Percentiles rank a stretch among this genome's conserved stretches.
phyloP scores from a whole-genome alignment of 2,888 invertebrate species.

The Lepetodrilus schrolli region DNA sequence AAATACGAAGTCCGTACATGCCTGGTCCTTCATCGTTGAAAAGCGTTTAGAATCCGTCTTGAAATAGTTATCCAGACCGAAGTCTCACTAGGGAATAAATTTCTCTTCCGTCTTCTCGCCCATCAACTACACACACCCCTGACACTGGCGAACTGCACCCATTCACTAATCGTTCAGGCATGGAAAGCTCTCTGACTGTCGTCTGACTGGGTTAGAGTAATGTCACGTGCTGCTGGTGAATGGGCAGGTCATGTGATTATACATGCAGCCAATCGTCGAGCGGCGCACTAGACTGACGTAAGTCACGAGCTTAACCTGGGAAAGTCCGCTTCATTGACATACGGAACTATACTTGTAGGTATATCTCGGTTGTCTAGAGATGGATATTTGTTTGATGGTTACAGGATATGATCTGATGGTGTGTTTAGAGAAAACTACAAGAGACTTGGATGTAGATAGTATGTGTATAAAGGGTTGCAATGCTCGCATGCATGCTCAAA shows the following conservation, averaged over 20 bases:
- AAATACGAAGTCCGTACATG: slow-evolving; percentile 48
- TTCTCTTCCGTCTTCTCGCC: neutral
- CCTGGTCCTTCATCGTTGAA: slow-evolving; percentile 46
- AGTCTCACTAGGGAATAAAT: neutral
- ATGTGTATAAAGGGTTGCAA: too few species aligned
- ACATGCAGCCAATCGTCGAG: slow-evolving; percentile 12
- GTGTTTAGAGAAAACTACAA: too few species aligned
- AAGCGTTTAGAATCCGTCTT: neutral
- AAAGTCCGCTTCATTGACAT: slow-evolving; percentile 27
- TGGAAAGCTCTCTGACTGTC: neutral
- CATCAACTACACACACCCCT: slow-evolving; percentile 12
- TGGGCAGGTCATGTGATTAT: slow-evolving; percentile 5
- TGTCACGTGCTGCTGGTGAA: slow-evolving; percentile 2
- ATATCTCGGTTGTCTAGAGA: too few species aligned
- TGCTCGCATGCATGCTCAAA: too few species aligned
- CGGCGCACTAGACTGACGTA: neutral
- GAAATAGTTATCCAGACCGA: neutral
- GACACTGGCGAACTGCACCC: slow-evolving; percentile 19
- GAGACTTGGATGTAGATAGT: too few species aligned
- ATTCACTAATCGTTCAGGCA: slow-evolving; percentile 24
- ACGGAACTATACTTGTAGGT: too few species aligned
- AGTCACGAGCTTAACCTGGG: slow-evolving; percentile 19
- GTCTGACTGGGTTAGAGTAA: neutral
- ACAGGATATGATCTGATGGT: too few species aligned
- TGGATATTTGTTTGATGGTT: too few species aligned